Percentiles rank a stretch among this genome's conserved stretches.
phyloP scores from a whole-genome alignment of 2,888 invertebrate genomes.

The Drosophila austrosaltans region DNA sequence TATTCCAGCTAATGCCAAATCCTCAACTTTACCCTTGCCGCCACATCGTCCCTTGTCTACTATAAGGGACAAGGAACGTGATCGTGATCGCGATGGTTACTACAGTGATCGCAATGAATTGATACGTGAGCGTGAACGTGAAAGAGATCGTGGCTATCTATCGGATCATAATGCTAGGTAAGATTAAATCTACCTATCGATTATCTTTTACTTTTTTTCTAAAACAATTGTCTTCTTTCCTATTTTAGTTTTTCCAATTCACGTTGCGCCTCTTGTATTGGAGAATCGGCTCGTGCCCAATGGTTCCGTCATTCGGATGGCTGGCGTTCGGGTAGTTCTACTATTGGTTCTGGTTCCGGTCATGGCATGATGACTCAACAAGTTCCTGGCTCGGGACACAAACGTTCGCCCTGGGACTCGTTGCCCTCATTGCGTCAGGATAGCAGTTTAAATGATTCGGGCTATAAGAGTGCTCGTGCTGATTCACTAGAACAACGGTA shows the following conservation, averaged over 20 bases:
- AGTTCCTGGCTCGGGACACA: conserved; percentile 84
- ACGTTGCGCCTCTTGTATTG: conserved; percentile 93
- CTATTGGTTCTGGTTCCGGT: conserved; percentile 86
- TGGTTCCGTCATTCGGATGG: conserved; percentile 96
- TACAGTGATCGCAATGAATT: conserved; percentile 95
- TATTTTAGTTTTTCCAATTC: conserved; percentile 84
- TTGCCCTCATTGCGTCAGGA: conserved; percentile 93
- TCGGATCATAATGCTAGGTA: conserved; percentile 91
- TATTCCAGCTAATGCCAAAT: conserved; percentile 88
- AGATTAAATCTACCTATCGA: background rate
- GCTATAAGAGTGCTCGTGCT: conserved; percentile 92
- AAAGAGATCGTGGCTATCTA: conserved; percentile 89
- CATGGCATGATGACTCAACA: conserved; percentile 84
- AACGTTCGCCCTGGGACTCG: conserved; percentile 94
- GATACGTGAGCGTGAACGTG: conserved; percentile 90
- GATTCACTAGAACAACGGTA: conserved; percentile 95
- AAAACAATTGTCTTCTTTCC: background rate
- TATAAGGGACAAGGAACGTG: conserved; percentile 85
- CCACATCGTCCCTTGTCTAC: conserved; percentile 87
- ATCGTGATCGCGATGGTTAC: conserved; percentile 91
- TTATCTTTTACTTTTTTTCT: background rate
- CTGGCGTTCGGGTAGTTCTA: conserved; percentile 91
- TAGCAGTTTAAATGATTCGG: conserved; percentile 93
- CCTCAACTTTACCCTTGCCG: conserved; percentile 92
- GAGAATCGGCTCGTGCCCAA: conserved; percentile 94